Evolutionary conservation across 2,113 vertebrate species (phyloP), one percentile per base, ranked within the genome.

Genomic region (Dolichallabes microphthalmus): DNA sequence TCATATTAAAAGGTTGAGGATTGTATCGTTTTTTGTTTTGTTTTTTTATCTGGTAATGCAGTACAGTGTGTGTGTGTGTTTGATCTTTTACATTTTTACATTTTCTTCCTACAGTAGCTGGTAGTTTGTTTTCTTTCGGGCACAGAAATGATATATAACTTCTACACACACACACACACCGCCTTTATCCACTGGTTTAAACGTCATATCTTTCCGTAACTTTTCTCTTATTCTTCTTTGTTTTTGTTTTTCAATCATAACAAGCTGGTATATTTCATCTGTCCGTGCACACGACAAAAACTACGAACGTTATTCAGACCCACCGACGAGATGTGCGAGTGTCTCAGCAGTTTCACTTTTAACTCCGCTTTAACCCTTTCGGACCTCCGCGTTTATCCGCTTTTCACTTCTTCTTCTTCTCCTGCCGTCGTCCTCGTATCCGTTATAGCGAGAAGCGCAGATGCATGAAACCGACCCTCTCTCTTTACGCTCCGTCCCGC

Each of bases 1-100:
- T 92, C 88, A 91, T 92, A 86, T 91, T 93, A 91, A 85, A 90
- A 94, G 93, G 86, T 93, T 90, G 86, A 80, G 85, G 39, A 88
- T 87, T 90, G 92, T 88, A 87, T 91, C 86, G 15, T 27, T 66
- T 30, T 82, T 27, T 66, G 17, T 82, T 88, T 87, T 87, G 87
- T 90, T 84, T 89, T 81, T 68, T 83, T 90, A 84, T 85, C 39
- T 85, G 84, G 76, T 39, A 73, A 78, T 81, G 68, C 58, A 39
- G 68, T 69, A 20, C 8, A 25, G 1, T 55, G 74, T 30, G 75
- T 35, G 75, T 84, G 73, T 76, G 30, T 27, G 55, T 80, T 82
- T 69, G 15, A 63, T 88, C 63, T 88, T 45, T 68, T 76, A 75
- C 30, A 20, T 50, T 79, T 58, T 74, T 68, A 30, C 64, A 61